Percentiles rank a stretch among this genome's conserved stretches.
Conservation (phyloP, 2,113 vertebrate genomes). For the Nyctibius bracteatus region DNA sequence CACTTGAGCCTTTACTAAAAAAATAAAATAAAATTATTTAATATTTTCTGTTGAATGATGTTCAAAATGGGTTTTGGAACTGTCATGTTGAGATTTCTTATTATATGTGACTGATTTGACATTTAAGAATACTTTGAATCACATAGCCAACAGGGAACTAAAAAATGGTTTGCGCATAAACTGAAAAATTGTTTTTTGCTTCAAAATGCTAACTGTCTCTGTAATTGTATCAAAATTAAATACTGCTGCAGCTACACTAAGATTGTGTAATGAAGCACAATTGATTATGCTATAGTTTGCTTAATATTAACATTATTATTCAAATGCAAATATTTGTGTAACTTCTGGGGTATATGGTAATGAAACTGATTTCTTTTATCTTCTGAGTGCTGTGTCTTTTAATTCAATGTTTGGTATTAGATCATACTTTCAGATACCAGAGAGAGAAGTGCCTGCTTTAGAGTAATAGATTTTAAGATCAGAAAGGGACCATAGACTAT, state of each 20-base stretch:
- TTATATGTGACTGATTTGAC: neutral
- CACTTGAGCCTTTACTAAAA: neutral
- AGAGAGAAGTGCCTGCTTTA: neutral
- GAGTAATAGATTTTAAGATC: neutral
- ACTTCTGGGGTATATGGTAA: neutral
- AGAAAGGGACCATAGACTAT: neutral
- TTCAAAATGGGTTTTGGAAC: neutral
- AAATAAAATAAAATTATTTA: neutral
- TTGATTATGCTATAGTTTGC: neutral
- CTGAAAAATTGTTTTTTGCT: neutral
- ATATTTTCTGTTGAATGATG: neutral
- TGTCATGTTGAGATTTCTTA: neutral
- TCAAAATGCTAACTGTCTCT: neutral
- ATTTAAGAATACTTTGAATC: neutral
- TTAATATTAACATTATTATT: constrained; percentile 24
- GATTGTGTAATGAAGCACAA: neutral
- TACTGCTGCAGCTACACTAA: neutral
- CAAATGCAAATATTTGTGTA: neutral
- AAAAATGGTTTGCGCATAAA: neutral
- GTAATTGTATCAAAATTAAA: neutral
- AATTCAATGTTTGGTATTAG: neutral
- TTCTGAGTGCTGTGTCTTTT: neutral
- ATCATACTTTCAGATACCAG: neutral
- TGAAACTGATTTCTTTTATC: neutral
- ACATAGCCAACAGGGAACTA: neutral